These are phyloP conservation scores for Pseudomyrmex dendroicus DNA, from an alignment of 1,140 invertebrate genomes.

Conservation along the genomic window DNA sequence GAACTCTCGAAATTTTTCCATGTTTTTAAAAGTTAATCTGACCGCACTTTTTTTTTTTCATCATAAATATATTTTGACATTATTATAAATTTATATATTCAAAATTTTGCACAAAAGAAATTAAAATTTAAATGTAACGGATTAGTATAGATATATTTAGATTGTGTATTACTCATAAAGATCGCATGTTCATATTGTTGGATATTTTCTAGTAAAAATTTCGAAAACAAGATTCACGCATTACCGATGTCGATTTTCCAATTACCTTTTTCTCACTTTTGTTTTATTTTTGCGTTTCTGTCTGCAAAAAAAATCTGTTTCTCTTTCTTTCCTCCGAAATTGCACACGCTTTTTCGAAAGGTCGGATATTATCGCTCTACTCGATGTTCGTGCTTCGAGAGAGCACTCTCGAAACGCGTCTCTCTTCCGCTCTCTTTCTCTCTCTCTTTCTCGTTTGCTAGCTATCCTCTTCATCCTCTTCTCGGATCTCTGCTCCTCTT, in stretches of 20 bases:
- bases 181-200: too few species aligned
- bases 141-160: too few species aligned
- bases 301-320: constrained; percentile 31
- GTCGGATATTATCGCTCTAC: constrained; percentile 45
- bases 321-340: constrained; percentile 6
- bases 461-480: constrained; percentile 27
- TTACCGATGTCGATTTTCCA: constrained; percentile 13
- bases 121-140: too few species aligned
- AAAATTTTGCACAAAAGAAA: too few species aligned
- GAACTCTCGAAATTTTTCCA: too few species aligned
- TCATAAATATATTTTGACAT: too few species aligned
- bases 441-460: constrained; percentile 26
- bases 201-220: too few species aligned
- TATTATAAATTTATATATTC: too few species aligned
- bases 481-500: constrained; percentile 4
- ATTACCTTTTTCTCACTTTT: neutral
- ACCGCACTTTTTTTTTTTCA: too few species aligned
- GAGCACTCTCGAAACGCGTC: constrained; percentile 51
- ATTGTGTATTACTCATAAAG: too few species aligned
- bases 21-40: too few species aligned
- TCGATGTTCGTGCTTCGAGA: constrained; percentile 47
- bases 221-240: neutral
- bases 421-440: neutral
- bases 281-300: neutral
- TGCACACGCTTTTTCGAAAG: constrained; percentile 41